Evolutionary conservation across 2,888 invertebrate species (phyloP).

Genomic region (Caenorhabditis sp.): DNA sequence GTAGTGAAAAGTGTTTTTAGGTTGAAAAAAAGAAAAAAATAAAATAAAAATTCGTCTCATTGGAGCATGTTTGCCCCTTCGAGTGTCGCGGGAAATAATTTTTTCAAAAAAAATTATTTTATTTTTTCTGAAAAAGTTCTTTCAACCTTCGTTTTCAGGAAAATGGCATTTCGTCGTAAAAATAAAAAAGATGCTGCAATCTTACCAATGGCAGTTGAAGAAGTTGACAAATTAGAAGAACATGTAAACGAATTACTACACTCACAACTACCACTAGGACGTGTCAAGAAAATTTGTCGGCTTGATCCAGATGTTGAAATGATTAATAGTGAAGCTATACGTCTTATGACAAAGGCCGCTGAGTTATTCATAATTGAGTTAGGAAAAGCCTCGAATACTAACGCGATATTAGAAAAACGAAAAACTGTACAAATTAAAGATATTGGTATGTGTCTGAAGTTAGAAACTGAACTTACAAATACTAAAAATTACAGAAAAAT

Average conservation of each 20-base stretch:
- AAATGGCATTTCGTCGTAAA: conserved; percentile 7
- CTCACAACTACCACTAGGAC: conserved; percentile 43
- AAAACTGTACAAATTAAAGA: conserved; percentile 60
- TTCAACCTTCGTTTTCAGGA: no score
- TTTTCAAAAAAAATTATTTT: background rate
- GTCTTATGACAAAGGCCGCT: conserved; percentile 55
- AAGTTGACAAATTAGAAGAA: conserved; percentile 20
- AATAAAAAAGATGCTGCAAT: conserved; percentile 16
- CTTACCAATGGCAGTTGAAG: conserved; percentile 25
- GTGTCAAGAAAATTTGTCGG: conserved; percentile 45
- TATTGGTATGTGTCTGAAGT: conserved; percentile 42
- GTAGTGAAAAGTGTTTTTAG: conserved; percentile 12
- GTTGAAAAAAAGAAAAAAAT: background rate
- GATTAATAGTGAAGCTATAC: conserved; percentile 52
- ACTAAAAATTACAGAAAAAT: conserved; percentile 47
- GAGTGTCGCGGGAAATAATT: background rate
- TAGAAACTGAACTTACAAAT: background rate
- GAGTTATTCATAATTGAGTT: conserved; percentile 58
- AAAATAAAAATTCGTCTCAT: background rate
- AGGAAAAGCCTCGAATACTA: conserved; percentile 51
- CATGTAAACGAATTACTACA: conserved; percentile 23
- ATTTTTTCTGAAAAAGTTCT: background rate
- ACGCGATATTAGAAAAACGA: conserved; percentile 51
- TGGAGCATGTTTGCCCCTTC: background rate
- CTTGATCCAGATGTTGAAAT: conserved; percentile 53